A percentile compares a stretch with the other conserved stretches of the same genome.
These are phyloP conservation scores for Meteorus cinctellus DNA, from an alignment of 2,888 invertebrate genomes.

Conservation along the genomic window DNA sequence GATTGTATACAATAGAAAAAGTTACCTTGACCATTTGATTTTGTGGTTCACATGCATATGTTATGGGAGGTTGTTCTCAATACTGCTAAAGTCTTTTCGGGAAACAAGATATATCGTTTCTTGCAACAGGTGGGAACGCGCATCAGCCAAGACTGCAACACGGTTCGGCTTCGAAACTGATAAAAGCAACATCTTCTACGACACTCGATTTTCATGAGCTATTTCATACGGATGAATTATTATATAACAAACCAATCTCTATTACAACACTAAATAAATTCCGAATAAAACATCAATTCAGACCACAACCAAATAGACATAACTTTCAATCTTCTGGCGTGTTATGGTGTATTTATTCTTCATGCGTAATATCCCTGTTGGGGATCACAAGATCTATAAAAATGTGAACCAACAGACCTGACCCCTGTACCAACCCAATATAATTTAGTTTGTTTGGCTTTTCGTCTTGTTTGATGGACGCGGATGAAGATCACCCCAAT, in stretches of 20 bases:
- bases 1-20: no score
- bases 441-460: conserved; percentile 2
- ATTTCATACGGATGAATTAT: background rate
- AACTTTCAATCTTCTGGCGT: background rate
- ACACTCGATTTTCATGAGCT: no score
- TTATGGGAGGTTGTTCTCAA: background rate
- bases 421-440: background rate
- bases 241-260: background rate
- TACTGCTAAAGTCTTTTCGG: background rate
- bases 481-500: background rate
- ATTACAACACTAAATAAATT: background rate
- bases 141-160: conserved; percentile 1
- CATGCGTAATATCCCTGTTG: background rate
- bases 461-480: conserved; percentile 10
- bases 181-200: no score
- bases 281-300: background rate
- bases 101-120: conserved; percentile 36
- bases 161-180: background rate
- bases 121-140: conserved; percentile 54
- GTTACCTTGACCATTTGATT: no score
- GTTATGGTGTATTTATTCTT: background rate
- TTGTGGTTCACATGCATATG: background rate
- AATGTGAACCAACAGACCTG: background rate
- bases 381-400: background rate
- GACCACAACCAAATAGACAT: background rate